Base-by-base conservation (phyloP, 23 tunicate genomes). In the Styela clava region DNA sequence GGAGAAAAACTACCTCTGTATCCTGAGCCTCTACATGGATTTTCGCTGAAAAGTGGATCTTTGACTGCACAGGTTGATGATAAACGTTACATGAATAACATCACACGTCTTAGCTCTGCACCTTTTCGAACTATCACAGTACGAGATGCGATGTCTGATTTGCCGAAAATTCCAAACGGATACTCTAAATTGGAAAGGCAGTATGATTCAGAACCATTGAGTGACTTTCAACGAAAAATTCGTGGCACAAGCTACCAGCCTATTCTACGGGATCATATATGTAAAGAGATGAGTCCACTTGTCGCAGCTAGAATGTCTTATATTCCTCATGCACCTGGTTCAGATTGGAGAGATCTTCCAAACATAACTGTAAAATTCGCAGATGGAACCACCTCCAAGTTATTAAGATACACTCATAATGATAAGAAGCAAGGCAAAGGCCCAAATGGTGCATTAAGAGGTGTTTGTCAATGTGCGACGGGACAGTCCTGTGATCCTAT, bases 311-410 rank as follows among this genome's bases (percentile, higher is more conserved):
- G 98, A 1, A 87, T 87, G 89, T 68, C 27, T n/a, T 74, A 69
- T 28, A 93, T 93, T 62, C 98, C 98, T 1, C 80, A 68, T 18
- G 31, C 78, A 7, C 93, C 98, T 2, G 98, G 98, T 2, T 74
- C 93, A 5, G 98, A 93, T 81, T 93, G 98, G 98, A 56, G 98
- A 61, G 93, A 93, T 81, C 81, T 93, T 2, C 98, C 98, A 16
- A 93, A 93, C 81, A 74, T 62, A 35, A 22, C 52, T 18, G 92
- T 86, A 30, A 93, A 88, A 63, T 63, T 93, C 20, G 71, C 93
- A 0, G 98, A 93, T 63, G 98, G 98, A 20, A 61, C 86, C 2
- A 63, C 35, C 34, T 56, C 97, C 2, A 85, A 93, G 37, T 68
- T 87, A 22, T 37, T 93, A 30, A 65, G 87, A 22, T 93, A 93